Evolutionary conservation across 2,113 vertebrate genomes (phyloP).

Genomic region (Gobiocypris rarus): DNA sequence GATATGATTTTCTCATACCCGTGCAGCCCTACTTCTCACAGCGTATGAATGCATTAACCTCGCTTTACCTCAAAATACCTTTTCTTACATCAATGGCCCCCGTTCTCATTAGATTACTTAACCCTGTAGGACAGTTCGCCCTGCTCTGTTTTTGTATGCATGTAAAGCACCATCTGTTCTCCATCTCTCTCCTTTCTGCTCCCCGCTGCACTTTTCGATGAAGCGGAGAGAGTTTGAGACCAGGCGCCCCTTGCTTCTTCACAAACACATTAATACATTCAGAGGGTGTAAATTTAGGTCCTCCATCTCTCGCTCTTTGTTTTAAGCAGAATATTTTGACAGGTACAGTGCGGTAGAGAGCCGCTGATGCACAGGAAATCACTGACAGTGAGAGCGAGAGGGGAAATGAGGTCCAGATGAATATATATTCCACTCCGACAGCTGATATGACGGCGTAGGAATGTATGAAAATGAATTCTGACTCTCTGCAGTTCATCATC

Average conservation of each 20-base stretch:
- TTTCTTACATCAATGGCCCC: neutral
- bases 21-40: neutral
- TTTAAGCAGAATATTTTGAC: slow-evolving; percentile 42
- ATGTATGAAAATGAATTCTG: slow-evolving; percentile 23
- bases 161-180: slow-evolving; percentile 36
- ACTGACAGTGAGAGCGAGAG: slow-evolving; percentile 18
- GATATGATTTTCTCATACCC: neutral
- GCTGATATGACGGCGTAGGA: slow-evolving; percentile 16
- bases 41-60: neutral
- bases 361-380: slow-evolving; percentile 12
- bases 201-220: slow-evolving; percentile 9
- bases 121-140: neutral
- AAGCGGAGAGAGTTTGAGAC: neutral
- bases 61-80: neutral
- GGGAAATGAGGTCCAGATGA: slow-evolving; percentile 19
- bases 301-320: slow-evolving; percentile 48
- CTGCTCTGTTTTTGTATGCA: neutral
- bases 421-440: slow-evolving; percentile 33
- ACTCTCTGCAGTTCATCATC: slow-evolving; percentile 20
- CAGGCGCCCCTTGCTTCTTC: neutral
- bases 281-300: slow-evolving; percentile 23
- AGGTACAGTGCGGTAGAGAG: slow-evolving; percentile 33
- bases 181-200: slow-evolving; percentile 22
- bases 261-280: slow-evolving; percentile 2
- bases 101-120: slow-evolving; percentile 8